These are phyloP conservation scores for Belgica antarctica DNA, from an alignment of 2,888 invertebrate genomes.

Conservation along the genomic window DNA sequence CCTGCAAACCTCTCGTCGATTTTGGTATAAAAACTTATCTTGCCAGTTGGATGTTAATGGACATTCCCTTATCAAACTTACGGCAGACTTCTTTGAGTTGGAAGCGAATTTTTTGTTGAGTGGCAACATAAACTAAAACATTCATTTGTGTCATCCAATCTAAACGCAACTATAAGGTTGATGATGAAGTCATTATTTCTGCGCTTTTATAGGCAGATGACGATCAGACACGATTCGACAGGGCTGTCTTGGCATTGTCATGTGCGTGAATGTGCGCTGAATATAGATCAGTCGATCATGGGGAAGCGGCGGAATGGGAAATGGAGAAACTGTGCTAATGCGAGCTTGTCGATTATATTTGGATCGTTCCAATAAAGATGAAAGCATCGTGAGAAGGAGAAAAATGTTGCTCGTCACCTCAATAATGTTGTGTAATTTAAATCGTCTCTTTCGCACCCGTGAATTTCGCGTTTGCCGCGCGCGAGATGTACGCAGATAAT, in stretches of 20 bases:
- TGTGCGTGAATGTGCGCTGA: too few species aligned
- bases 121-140: background rate
- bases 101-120: background rate
- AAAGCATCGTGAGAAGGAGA: background rate
- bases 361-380: background rate
- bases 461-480: background rate
- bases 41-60: background rate
- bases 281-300: constrained; percentile 6
- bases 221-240: too few species aligned
- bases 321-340: constrained; percentile 20
- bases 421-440: constrained; percentile 3
- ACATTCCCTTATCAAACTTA: background rate
- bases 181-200: constrained; percentile 15
- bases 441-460: background rate
- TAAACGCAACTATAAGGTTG: constrained; percentile 5
- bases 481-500: background rate
- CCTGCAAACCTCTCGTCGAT: background rate
- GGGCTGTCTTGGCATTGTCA: too few species aligned
- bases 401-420: background rate
- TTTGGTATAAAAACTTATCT: constrained; percentile 1
- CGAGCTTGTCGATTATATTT: background rate
- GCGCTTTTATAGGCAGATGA: background rate
- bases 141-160: constrained; percentile 10
- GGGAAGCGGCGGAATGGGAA: background rate
- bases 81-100: too few species aligned